Evolutionary conservation across 1,140 invertebrate genomes (phyloP).

Genomic region (Laupala kohalensis): DNA sequence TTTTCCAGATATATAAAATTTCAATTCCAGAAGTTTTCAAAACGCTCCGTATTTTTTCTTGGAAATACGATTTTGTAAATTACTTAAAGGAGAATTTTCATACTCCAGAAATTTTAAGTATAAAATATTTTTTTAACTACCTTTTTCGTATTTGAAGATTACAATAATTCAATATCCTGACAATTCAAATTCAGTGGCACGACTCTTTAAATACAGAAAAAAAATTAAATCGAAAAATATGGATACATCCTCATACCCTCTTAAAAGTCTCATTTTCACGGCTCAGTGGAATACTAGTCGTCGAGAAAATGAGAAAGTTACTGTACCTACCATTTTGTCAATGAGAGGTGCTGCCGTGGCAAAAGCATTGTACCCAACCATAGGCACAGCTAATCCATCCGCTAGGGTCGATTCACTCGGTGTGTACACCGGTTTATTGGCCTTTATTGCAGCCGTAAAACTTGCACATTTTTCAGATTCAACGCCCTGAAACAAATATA

Average conservation of each 20-base stretch:
- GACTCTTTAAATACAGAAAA: not conserved
- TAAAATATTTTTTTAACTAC: too few species aligned
- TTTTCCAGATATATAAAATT: too few species aligned
- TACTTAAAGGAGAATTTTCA: too few species aligned
- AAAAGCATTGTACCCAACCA: constrained; percentile 54
- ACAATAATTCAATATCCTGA: too few species aligned
- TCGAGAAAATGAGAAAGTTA: not conserved
- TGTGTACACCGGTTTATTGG: constrained; percentile 36
- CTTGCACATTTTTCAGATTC: constrained; percentile 51
- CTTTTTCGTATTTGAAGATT: too few species aligned
- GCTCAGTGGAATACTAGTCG: not conserved
- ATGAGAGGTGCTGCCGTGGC: constrained; percentile 40
- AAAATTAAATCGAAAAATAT: not conserved
- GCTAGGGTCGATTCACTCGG: constrained; percentile 41
- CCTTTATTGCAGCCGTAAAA: constrained; percentile 43
- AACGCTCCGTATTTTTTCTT: too few species aligned
- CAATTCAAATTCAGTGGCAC: too few species aligned
- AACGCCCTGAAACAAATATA: constrained; percentile 42
- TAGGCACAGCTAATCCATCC: constrained; percentile 51
- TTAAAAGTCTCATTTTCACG: not conserved
- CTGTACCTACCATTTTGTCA: constrained; percentile 44
- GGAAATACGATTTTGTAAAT: too few species aligned
- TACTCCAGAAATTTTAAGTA: too few species aligned
- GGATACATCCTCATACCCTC: not conserved
- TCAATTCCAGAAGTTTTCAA: too few species aligned